Percentiles rank a stretch among this genome's conserved stretches.
Conservation (phyloP, 2,113 vertebrate species). For the Chloebia gouldiae region DNA sequence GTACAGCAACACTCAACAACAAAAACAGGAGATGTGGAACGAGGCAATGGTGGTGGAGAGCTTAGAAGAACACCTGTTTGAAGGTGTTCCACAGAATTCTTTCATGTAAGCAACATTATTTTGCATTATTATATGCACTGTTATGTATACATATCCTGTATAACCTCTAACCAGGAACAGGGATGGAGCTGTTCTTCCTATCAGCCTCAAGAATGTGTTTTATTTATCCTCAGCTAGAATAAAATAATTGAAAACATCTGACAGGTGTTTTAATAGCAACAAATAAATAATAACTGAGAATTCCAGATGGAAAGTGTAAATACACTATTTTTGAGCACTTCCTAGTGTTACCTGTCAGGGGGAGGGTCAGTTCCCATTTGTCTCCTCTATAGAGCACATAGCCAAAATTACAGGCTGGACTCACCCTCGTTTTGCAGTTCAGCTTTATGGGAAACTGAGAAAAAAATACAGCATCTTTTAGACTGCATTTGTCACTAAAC, state of each 20-base stretch:
- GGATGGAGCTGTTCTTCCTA: neutral
- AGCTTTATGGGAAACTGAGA: neutral
- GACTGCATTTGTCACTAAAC: neutral
- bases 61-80: neutral
- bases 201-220: neutral
- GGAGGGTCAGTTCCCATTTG: neutral
- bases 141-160: neutral
- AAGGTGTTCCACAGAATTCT: neutral
- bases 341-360: neutral
- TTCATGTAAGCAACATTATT: fast-evolving
- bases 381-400: neutral
- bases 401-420: neutral
- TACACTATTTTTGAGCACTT: neutral
- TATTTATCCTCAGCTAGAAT: neutral
- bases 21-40: neutral
- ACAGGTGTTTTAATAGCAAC: neutral
- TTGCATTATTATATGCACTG: neutral
- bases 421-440: neutral
- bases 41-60: neutral
- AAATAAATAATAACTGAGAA: neutral
- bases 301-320: neutral
- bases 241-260: neutral
- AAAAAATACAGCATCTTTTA: neutral
- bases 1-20: neutral
- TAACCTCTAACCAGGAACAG: neutral